These are phyloP conservation scores for Chrysolina americana DNA, from an alignment of 2,888 invertebrate species.

Conservation along the genomic window DNA sequence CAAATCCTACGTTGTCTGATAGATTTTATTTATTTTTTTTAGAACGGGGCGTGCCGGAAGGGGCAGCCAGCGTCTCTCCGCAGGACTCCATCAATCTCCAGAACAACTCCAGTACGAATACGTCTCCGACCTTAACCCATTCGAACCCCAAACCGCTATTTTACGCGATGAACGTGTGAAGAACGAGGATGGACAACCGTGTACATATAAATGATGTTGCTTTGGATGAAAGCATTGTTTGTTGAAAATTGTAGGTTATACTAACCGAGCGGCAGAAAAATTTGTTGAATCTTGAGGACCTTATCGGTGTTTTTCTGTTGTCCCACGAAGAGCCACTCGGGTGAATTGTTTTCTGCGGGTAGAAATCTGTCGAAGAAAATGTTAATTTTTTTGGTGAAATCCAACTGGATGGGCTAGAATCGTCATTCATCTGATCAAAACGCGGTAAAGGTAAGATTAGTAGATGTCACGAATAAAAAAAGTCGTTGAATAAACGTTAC, in stretches of 20 bases:
- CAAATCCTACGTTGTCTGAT: not conserved
- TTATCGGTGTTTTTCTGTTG: slow-evolving; percentile 28
- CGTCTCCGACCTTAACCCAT: slow-evolving; percentile 71
- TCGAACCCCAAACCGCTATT: slow-evolving; percentile 75
- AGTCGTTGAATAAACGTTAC: no score
- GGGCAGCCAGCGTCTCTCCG: slow-evolving; percentile 80
- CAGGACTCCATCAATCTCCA: slow-evolving; percentile 71
- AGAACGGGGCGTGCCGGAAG: slow-evolving; percentile 83
- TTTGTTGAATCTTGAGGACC: slow-evolving; percentile 33
- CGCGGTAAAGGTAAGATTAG: no score
- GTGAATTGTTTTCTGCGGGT: not conserved
- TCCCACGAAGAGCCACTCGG: not conserved
- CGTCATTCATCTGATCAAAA: no score
- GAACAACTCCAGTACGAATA: slow-evolving; percentile 46
- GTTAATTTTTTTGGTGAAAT: no score
- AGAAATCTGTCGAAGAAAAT: not conserved
- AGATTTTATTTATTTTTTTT: slow-evolving; percentile 35
- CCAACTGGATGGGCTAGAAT: no score
- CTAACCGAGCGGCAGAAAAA: slow-evolving; percentile 67
- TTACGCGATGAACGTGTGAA: slow-evolving; percentile 91
- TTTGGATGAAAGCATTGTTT: slow-evolving; percentile 55
- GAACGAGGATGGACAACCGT: slow-evolving; percentile 19
- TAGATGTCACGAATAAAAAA: no score
- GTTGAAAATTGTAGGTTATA: slow-evolving; percentile 64
- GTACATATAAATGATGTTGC: slow-evolving; percentile 45